Evolutionary conservation across 2,797 vertebrate species (phyloP).

Genomic region (Chloroceryle inda): DNA sequence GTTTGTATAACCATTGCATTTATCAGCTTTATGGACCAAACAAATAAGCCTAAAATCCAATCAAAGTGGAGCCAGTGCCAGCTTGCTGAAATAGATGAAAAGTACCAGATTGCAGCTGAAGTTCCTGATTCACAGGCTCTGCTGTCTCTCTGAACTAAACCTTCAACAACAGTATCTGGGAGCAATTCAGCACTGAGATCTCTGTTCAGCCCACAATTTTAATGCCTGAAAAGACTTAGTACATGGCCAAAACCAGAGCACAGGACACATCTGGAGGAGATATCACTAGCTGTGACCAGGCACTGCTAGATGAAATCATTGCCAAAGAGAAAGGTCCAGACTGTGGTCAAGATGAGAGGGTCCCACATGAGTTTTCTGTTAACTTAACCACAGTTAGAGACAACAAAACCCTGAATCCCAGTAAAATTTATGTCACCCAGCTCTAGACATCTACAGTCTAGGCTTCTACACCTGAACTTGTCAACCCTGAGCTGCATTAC

Average conservation of each 20-base stretch:
- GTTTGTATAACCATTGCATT: not conserved
- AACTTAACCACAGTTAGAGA: not conserved
- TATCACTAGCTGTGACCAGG: not conserved
- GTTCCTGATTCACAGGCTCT: not conserved
- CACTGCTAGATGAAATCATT: not conserved
- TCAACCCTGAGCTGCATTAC: not conserved
- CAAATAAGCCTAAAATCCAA: not conserved
- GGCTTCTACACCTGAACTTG: not conserved
- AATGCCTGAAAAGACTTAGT: not conserved
- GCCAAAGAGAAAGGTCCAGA: not conserved
- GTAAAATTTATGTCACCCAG: not conserved
- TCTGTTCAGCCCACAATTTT: not conserved
- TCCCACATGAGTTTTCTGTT: not conserved
- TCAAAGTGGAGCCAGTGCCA: not conserved
- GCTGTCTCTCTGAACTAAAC: not conserved
- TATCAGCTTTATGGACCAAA: not conserved
- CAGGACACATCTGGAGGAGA: not conserved
- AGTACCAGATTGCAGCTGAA: not conserved
- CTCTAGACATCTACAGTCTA: rapidly evolving
- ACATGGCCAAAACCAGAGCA: not conserved
- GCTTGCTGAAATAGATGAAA: not conserved
- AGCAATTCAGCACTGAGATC: not conserved
- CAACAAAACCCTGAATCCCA: not conserved
- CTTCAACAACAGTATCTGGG: not conserved
- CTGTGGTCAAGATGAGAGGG: too few relatives aligned